These are phyloP conservation scores for Troilus luridus DNA, from an alignment of 2,888 invertebrate species.

Conservation along the genomic window DNA sequence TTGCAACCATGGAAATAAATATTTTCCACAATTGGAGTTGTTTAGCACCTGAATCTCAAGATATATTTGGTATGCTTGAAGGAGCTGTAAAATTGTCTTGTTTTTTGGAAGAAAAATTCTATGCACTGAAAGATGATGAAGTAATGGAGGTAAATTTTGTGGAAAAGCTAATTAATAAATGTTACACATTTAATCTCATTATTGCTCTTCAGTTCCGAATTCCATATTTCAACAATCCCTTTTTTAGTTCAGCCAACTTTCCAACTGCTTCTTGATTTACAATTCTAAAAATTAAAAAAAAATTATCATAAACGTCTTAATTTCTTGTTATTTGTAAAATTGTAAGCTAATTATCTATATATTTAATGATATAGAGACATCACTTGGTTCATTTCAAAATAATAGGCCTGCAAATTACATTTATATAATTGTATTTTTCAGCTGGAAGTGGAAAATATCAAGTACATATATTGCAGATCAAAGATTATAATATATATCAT, in stretches of 20 bases:
- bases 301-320: neutral
- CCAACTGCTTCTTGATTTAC: neutral
- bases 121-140: neutral
- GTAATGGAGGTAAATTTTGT: neutral
- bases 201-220: neutral
- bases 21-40: slow-evolving; percentile 14
- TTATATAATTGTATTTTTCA: neutral
- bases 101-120: slow-evolving; percentile 28
- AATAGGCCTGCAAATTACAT: neutral
- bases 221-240: neutral
- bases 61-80: neutral
- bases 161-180: neutral
- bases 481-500: slow-evolving; percentile 21
- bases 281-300: neutral
- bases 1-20: slow-evolving; percentile 12
- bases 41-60: neutral
- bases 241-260: neutral
- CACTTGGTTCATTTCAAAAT: no score
- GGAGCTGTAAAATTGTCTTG: neutral
- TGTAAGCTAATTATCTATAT: no score
- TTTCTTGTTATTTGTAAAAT: neutral
- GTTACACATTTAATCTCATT: neutral
- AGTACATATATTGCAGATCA: neutral
- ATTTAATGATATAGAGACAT: no score
- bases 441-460: slow-evolving; percentile 26